These are phyloP conservation scores for Cydia amplana DNA, from an alignment of 1,140 invertebrate genomes.

Conservation along the genomic window DNA sequence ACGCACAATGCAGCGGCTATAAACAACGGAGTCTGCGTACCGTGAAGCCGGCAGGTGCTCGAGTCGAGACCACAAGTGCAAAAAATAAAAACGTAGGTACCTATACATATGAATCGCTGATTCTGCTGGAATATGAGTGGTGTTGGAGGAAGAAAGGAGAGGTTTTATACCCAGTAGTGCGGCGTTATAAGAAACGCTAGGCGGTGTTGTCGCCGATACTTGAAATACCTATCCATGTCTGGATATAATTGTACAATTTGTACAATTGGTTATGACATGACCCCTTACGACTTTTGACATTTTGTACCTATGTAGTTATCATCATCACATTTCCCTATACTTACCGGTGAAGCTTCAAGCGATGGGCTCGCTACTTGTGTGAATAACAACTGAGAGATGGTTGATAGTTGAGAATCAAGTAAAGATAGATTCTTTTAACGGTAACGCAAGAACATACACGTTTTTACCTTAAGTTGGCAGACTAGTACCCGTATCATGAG, in stretches of 20 bases:
- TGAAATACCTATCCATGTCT: no score
- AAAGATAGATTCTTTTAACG: not conserved
- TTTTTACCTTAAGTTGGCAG: not conserved
- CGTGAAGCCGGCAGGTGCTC: slow-evolving; percentile 33
- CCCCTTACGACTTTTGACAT: no score
- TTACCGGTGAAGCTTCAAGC: not conserved
- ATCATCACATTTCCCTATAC: not conserved
- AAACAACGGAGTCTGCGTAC: slow-evolving; percentile 37
- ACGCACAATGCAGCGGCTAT: slow-evolving; percentile 35
- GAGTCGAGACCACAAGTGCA: not conserved
- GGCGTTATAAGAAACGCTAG: no score
- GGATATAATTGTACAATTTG: no score
- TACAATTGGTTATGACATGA: no score
- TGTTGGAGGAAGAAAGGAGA: no score
- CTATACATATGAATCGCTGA: no score
- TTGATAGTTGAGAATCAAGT: not conserved
- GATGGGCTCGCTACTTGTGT: not conserved
- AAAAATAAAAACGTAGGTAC: not conserved
- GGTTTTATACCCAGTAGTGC: no score
- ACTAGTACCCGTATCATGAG: no score
- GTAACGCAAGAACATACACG: not conserved
- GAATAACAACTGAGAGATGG: not conserved
- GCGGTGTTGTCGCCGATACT: no score
- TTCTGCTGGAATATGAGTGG: not conserved
- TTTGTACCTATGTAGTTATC: no score